phyloP scores from a whole-genome alignment of 2,797 vertebrate genomes.

The Taenioides sp. region DNA sequence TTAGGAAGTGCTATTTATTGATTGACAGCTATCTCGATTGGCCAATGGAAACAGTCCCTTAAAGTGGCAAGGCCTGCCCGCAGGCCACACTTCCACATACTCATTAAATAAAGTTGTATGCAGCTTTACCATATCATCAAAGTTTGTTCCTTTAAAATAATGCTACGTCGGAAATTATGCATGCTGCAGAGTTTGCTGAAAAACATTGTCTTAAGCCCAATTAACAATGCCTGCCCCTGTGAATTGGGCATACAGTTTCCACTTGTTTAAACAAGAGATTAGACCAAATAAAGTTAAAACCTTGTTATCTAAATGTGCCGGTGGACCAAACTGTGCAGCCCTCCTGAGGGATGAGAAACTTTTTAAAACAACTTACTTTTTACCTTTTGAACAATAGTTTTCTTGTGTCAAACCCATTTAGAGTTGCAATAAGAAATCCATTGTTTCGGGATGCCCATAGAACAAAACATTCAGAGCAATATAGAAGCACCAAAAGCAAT shows the following conservation, averaged over 20 bases:
- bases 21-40: no score
- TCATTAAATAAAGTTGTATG: no score
- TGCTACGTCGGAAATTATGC: neutral
- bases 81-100: no score
- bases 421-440: neutral
- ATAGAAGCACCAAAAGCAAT: neutral
- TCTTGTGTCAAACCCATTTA: slow-evolving; percentile 12
- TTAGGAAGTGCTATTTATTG: no score
- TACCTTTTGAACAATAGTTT: neutral
- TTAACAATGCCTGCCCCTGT: neutral
- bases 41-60: no score
- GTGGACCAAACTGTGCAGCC: neutral
- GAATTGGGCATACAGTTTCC: neutral
- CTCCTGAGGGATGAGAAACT: neutral
- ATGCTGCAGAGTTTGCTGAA: neutral
- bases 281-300: neutral
- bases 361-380: neutral
- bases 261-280: slow-evolving; percentile 1
- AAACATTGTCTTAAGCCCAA: neutral
- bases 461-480: neutral
- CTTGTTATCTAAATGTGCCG: neutral
- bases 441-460: neutral
- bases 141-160: neutral
- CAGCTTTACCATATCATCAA: no score
- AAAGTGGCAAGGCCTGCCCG: no score